Percentiles rank a stretch among this genome's conserved stretches.
Evolutionary conservation across 2,113 vertebrate species (phyloP).

Genomic region (Electrona antarctica): DNA sequence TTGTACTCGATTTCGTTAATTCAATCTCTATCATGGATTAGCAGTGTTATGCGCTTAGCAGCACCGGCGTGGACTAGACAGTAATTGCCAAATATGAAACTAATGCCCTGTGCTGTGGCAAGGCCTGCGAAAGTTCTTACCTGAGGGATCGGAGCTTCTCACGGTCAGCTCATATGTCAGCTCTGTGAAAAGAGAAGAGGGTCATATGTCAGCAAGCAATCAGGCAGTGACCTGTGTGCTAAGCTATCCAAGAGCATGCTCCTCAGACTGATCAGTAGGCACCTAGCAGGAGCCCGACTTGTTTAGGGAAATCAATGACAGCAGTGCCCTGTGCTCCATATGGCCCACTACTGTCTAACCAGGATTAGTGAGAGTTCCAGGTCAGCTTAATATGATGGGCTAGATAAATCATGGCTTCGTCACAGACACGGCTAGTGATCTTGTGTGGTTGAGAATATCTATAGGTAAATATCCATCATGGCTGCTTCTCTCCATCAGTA

Average conservation of each 20-base stretch:
- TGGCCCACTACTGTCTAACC: constrained; percentile 27
- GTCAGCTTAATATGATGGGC: constrained; percentile 21
- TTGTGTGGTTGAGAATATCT: background rate
- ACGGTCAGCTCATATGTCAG: constrained; percentile 94
- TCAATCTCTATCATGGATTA: background rate
- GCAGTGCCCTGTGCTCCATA: constrained; percentile 9
- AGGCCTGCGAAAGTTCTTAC: constrained; percentile 77
- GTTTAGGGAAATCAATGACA: constrained; percentile 2
- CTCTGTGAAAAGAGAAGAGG: constrained; percentile 79
- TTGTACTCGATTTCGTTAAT: background rate
- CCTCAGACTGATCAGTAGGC: constrained; percentile 1
- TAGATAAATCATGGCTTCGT: background rate
- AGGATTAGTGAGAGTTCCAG: constrained; percentile 50
- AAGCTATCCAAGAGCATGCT: constrained; percentile 9
- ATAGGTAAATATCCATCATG: constrained; percentile 15
- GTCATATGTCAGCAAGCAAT: constrained; percentile 34
- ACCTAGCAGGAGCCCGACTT: background rate
- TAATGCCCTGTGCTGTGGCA: constrained; percentile 1
- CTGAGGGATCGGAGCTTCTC: constrained; percentile 88
- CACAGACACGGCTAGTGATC: background rate
- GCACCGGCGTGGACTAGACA: background rate
- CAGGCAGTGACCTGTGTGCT: constrained; percentile 4
- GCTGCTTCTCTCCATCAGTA: background rate
- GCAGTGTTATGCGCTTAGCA: background rate
- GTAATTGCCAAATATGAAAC: background rate